Base-by-base conservation (phyloP, 2,797 vertebrate genomes). In the Lindbergichthys nudifrons region DNA sequence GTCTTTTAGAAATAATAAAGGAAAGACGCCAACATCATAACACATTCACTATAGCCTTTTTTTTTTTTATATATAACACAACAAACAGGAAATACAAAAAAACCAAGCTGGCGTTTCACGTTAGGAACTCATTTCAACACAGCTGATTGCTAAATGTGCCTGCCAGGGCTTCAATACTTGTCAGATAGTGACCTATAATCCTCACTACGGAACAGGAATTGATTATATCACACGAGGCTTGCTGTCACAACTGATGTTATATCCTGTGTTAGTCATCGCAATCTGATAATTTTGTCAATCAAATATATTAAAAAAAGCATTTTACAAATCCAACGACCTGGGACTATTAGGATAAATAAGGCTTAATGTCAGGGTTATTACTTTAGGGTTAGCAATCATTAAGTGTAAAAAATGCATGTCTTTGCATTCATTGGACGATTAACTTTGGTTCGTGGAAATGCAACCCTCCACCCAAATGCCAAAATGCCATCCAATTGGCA, bases 151-250 rank as follows among this genome's bases (percentile, higher is more conserved):
- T 65, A 58, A 59, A 72, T 70, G 11, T 11, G 45, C 53, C 57
- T 57, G 48, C 48, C 41, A 26, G 43, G 23, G 41, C 58, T 62
- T 79, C 45, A 32, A 23, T 43, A 57, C 60, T 63, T 70, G 67
- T 67, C 66, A 2, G 65, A 51, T 30, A 70, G 30, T 67, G 73
- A 75, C 52, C 64, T 43, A 67, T 83, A 83, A 83, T 86, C 79
- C 63, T 42, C 5, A 1, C 19, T 50, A 46, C 14, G 50, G 41
- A 78, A 57, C 61, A 73, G 71, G 70, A 74, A 73, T 46, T 68
- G 12, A 81, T 86, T 79, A 79, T 52, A 80, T 84, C 83, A 76
- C 62, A 65, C 58, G 18, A 41, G 65, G 46, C 57, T 43, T 54
- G n/a, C 60, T 65, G 77, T 80, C 60, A 63, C 59, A 80, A 58